These are phyloP conservation scores for Tribolium freemani DNA, from an alignment of 2,888 invertebrate genomes.

Conservation along the genomic window DNA sequence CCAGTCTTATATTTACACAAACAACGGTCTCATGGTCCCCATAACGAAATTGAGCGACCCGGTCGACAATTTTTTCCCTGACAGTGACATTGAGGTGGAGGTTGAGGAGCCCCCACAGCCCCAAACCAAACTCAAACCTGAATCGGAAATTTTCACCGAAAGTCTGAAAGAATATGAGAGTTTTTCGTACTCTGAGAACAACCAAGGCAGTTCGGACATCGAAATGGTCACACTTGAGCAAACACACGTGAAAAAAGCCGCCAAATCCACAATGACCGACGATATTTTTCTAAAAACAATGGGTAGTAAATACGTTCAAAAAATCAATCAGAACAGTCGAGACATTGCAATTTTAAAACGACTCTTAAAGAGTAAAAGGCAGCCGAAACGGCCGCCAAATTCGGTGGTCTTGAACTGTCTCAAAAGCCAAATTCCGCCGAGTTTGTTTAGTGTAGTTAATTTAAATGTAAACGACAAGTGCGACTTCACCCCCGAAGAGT, in stretches of 20 bases:
- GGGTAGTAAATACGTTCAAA: slow-evolving; percentile 56
- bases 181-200: background rate
- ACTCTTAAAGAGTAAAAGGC: slow-evolving; percentile 54
- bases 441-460: slow-evolving; percentile 59
- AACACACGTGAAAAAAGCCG: background rate
- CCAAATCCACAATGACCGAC: slow-evolving; percentile 4
- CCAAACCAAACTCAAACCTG: background rate
- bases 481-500: slow-evolving; percentile 59
- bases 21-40: slow-evolving; percentile 58
- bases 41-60: slow-evolving; percentile 21
- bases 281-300: slow-evolving; percentile 39
- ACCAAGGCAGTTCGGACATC: background rate
- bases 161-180: background rate
- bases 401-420: slow-evolving; percentile 54
- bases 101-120: background rate
- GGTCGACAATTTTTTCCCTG: slow-evolving; percentile 10
- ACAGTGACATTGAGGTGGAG: slow-evolving; percentile 7
- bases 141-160: background rate
- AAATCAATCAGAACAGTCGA: slow-evolving; percentile 61
- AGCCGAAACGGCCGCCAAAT: slow-evolving; percentile 49
- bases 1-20: slow-evolving; percentile 61
- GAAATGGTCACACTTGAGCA: background rate
- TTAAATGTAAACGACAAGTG: slow-evolving; percentile 58
- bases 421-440: slow-evolving; percentile 58
- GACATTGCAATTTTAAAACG: slow-evolving; percentile 62